These are phyloP conservation scores for Urocolius indicus DNA, from an alignment of 2,113 vertebrate species.

Conservation along the genomic window DNA sequence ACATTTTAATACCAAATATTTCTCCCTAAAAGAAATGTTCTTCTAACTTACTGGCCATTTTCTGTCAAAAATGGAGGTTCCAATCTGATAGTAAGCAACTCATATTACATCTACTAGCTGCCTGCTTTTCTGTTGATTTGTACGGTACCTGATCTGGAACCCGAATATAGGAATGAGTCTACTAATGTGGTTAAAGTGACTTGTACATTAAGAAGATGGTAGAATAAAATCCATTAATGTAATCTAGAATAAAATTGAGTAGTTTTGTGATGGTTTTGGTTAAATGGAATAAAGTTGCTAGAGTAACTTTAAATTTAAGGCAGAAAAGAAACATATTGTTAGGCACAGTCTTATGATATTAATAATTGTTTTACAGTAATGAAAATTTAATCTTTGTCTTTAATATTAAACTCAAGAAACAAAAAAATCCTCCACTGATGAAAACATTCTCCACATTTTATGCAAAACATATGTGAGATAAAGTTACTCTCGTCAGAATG, in stretches of 20 bases:
- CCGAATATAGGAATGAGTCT: neutral
- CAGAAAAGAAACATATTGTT: neutral
- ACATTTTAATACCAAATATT: conserved; percentile 2
- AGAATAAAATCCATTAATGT: neutral
- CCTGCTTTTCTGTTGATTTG: neutral
- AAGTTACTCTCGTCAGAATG: neutral
- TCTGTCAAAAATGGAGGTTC: neutral
- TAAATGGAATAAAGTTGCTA: neutral
- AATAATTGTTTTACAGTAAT: neutral
- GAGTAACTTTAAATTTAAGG: neutral
- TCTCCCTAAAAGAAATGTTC: neutral
- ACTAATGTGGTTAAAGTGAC: neutral
- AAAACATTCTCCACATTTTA: neutral
- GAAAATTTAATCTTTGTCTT: neutral
- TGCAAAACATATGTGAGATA: conserved; percentile 14
- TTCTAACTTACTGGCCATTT: neutral
- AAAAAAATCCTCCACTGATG: neutral
- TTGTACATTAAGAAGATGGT: neutral
- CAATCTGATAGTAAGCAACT: neutral
- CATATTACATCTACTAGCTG: neutral
- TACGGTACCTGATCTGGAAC: neutral
- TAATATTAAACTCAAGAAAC: neutral
- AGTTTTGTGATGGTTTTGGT: neutral
- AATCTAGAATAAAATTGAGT: neutral
- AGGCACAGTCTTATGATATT: neutral